Base-by-base conservation (phyloP, 2,797 vertebrate species). In the Taeniopygia guttata region DNA sequence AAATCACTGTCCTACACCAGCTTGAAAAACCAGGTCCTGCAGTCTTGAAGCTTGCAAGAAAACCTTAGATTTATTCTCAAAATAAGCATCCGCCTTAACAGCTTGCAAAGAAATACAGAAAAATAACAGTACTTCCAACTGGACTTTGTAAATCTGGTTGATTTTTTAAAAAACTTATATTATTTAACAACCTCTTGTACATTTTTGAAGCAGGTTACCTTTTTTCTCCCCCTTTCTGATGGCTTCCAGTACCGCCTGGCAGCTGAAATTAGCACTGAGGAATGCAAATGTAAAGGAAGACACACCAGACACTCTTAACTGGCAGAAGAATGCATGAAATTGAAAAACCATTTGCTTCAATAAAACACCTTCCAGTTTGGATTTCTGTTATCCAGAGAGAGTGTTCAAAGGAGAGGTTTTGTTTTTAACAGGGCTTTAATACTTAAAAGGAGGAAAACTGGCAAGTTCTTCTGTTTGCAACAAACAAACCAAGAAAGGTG, bases 261-360 rank as follows among this genome's bases (percentile, higher is more conserved):
- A 16, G 60, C 48, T 63, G 29, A 89, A 74, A 32, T 64, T 70
- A 89, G 68, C 66, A 72, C 10, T 7, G 22, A 77, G 42, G 80
- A 95, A 93, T 52, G 55, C 29, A 90, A 73, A 81, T 3, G 12
- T 48, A 72, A 88, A 94, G 43, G 30, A 63, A 75, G 46, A 74
- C 2, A 11, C 19, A 87, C 10, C 63, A 84, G 77, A 77, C 38
- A 70, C 55, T 56, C 40, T 49, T 49, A 62, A 73, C 2, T 36
- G 56, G 34, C 43, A 89, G 70, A 82, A 80, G 27, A 52, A 84
- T 32, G 26, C n/a, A 69, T 6, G 40, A 78, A 68, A 29, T 4
- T 62, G 45, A 48, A 87, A 54, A 81, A 52, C 30, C 18, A 63
- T 40, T 73, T 70, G 16, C 38, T 73, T 76, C 70, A 89, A 73